Base-by-base conservation (phyloP, 92 coral and sea anemone species). In the Umimayanthus chanpuru region DNA sequence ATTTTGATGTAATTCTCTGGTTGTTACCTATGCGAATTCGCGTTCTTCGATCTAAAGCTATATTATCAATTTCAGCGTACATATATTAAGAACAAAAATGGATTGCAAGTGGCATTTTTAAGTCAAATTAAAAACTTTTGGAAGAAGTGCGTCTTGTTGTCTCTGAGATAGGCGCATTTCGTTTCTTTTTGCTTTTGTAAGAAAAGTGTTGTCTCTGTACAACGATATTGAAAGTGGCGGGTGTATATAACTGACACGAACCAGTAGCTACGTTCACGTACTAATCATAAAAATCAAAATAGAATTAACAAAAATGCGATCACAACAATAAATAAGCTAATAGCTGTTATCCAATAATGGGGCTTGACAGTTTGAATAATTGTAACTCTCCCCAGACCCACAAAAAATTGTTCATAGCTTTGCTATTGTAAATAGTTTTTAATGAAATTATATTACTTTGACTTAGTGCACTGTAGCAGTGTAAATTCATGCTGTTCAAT, bases 371-470 rank as follows among this genome's bases (percentile, higher is more conserved):
- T 83, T 83, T 30, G 84, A 80, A 80, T 55, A 80, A 80, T 55
- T 56, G 14, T n/a, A 79, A 23, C 49, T 40, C 16, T 75, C 26
- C 11, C 16, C 20, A 12, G 50, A 49, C n/a, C n/a, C 72, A 25
- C 40, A 49, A 40, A 41, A 81, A 66, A 40, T 67, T 67, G 55
- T 83, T 44, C 77, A 67, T 83, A 83, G 43, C 87, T 83, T 68
- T 83, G 68, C 87, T 26, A 68, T 70, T 83, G 87, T 83, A 83
- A 83, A 83, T 83, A 83, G 87, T 23, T 83, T 82, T 83, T 83
- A 70, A 83, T 80, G 29, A 83, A 83, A 83, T 68, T 83, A 28
- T 70, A 28, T 70, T 68, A 77, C 87, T 47, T 70, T 73, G 25
- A 71, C 15, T 68, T 43, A 71, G 61, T 23, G 55, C 78, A 83